These are phyloP conservation scores for Hirtodrosophila cameraria DNA, from an alignment of 2,888 invertebrate genomes.

Conservation along the genomic window DNA sequence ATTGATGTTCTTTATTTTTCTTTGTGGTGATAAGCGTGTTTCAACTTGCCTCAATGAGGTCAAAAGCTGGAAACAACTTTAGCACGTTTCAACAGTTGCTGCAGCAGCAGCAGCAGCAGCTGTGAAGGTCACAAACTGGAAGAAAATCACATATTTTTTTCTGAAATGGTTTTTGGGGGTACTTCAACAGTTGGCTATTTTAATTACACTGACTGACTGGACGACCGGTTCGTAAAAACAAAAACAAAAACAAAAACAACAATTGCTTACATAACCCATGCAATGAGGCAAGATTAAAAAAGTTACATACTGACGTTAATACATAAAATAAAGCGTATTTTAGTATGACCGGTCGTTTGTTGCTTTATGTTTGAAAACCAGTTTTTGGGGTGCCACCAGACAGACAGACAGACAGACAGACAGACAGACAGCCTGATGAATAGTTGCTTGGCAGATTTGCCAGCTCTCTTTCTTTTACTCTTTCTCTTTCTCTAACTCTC, in stretches of 20 bases:
- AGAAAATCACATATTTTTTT: conserved; percentile 19
- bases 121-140: conserved; percentile 33
- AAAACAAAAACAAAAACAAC: conserved; percentile 39
- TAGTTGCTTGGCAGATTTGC: not conserved
- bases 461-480: conserved; percentile 8
- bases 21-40: not conserved
- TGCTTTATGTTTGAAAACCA: conserved; percentile 39
- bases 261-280: conserved; percentile 62
- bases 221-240: conserved; percentile 39
- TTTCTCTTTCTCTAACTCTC: conserved; percentile 9
- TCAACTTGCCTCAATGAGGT: conserved; percentile 8
- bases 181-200: conserved; percentile 46
- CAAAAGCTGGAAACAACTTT: conserved; percentile 6
- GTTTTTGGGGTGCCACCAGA: conserved; percentile 41
- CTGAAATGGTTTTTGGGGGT: conserved; percentile 4
- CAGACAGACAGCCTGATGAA: not conserved
- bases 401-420: not conserved
- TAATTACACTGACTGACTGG: conserved; percentile 40
- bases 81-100: no score
- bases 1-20: not conserved
- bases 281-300: conserved; percentile 35
- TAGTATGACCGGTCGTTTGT: conserved; percentile 53
- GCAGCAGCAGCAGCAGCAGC: conserved; percentile 19
- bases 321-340: conserved; percentile 19
- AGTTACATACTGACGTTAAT: conserved; percentile 8